Evolutionary conservation across 1,140 invertebrate species (phyloP), one percentile per base, ranked within the genome.

Genomic region (Diorhabda sublineata): DNA sequence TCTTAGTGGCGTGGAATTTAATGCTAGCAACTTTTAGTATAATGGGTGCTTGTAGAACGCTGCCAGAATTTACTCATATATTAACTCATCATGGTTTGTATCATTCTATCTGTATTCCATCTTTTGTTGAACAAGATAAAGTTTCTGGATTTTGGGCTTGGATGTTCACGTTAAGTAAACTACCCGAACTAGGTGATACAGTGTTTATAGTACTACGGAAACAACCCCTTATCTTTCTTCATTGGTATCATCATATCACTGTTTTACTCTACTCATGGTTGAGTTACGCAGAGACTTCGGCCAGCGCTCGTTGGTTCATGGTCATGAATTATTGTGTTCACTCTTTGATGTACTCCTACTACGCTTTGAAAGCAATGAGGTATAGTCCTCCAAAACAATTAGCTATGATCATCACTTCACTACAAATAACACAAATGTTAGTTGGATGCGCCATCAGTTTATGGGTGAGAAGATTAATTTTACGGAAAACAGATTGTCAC

Each of bases 251-350:
- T 77, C 92, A 94, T 80, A 92, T 93, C 76, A 94, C 92, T 2
- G 93, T 94, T 26, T 87, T 99, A 42, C 86, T 98, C 42, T 99
- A 98, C 83, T 92, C 93, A 3, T 99, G 97, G 97, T 98, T 97
- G 84, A 96, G 93, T 4, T 98, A 98, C 83, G 92, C 93, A 7
- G 95, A 98, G 81, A 96, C 97, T 84, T 97, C 95, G 8, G 92
- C 96, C 9, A 94, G 95, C 4, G 97, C 95, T 58, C 87, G 96
- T 60, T 99, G 97, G 97, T 99, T 97, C 82, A 94, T 98, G 78
- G 93, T 96, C n/a, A 98, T 99, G 93, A 99, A 99, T 83, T 99
- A 96, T 82, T 92, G 91, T 74, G 96, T 99, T 42, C 98, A 99
- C 84, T 94, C 95, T 70, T 85, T 98, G 73, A 99, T 99, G 98